Percentiles rank a stretch among this genome's conserved stretches.
Evolutionary conservation across 92 coral and sea anemone species (phyloP).

Genomic region (Umimayanthus chanpuru): DNA sequence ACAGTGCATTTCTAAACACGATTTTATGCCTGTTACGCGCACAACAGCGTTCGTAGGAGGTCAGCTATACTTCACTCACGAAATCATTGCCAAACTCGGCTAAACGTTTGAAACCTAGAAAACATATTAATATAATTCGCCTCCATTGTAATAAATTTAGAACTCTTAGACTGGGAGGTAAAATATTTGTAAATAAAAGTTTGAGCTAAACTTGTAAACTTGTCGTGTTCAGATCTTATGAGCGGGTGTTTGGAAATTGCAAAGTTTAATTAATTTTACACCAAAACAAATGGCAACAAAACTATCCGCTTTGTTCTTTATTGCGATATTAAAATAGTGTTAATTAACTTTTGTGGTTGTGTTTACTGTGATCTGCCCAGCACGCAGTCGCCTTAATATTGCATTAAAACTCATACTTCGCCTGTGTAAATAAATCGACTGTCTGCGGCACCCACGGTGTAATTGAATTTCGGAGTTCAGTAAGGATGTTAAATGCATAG

Average conservation of each 20-base stretch:
- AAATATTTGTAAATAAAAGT: conserved; percentile 18
- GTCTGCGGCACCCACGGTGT: conserved; percentile 32
- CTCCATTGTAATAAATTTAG: not conserved
- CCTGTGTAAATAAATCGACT: conserved; percentile 24
- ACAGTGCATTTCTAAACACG: not conserved
- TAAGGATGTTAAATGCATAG: conserved; percentile 1
- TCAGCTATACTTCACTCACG: not conserved
- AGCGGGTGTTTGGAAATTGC: not conserved
- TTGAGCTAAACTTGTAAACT: not conserved
- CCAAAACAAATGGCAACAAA: conserved; percentile 35
- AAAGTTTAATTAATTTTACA: conserved; percentile 26
- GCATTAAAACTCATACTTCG: conserved; percentile 22
- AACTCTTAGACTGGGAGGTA: not conserved
- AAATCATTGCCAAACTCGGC: not conserved
- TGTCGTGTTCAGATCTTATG: not conserved
- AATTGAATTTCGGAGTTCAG: conserved; percentile 29
- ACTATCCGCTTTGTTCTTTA: conserved; percentile 16
- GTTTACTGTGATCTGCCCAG: conserved; percentile 33
- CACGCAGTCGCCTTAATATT: conserved; percentile 29
- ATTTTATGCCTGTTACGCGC: not conserved
- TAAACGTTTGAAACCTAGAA: not conserved
- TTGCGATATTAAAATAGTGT: conserved; percentile 40
- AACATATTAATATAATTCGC: not conserved
- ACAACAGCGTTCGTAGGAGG: not conserved
- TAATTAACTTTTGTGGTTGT: conserved; percentile 50